Percentiles rank a stretch among this genome's conserved stretches.
Evolutionary conservation across 64 coral and sea anemone species (phyloP).

Genomic region (Montipora cactus): DNA sequence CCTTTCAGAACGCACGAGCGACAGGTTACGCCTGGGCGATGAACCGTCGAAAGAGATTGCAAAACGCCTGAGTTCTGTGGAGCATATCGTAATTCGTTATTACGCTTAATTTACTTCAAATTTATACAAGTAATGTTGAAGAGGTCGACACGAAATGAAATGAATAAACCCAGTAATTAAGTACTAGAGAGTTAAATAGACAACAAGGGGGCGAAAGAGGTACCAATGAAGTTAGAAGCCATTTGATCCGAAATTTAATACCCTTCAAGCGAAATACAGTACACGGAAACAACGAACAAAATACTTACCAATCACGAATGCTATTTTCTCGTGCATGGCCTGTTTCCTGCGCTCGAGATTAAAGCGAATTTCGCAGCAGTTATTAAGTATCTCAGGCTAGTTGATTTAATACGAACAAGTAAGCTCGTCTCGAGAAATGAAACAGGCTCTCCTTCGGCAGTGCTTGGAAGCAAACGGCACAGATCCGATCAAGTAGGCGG

Average conservation of each 20-base stretch:
- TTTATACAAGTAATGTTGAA: not conserved
- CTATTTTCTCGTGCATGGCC: not conserved
- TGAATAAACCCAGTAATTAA: slow-evolving; percentile 23
- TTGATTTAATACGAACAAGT: not conserved
- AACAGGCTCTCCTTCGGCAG: not conserved
- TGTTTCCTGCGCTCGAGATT: slow-evolving; percentile 15
- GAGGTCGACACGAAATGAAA: not conserved
- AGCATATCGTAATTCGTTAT: slow-evolving; percentile 34
- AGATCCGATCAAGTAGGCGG: slow-evolving; percentile 22
- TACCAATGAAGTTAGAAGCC: not conserved
- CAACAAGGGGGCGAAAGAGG: not conserved
- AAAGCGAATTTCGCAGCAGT: not conserved
- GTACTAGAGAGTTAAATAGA: not conserved
- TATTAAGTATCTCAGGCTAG: not conserved
- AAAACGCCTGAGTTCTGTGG: not conserved
- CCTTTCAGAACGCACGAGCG: not conserved
- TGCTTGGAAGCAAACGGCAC: not conserved
- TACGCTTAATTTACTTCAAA: slow-evolving; percentile 48
- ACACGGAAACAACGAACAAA: slow-evolving; percentile 28
- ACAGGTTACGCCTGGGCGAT: slow-evolving; percentile 1
- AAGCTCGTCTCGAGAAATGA: not conserved
- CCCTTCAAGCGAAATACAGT: not conserved
- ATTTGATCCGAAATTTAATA: slow-evolving; percentile 15
- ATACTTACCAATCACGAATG: slow-evolving; percentile 20
- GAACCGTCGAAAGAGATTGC: not conserved